Percentiles rank a stretch among this genome's conserved stretches.
Evolutionary conservation across 92 coral and sea anemone species (phyloP).

Genomic region (Siderastrea siderea): DNA sequence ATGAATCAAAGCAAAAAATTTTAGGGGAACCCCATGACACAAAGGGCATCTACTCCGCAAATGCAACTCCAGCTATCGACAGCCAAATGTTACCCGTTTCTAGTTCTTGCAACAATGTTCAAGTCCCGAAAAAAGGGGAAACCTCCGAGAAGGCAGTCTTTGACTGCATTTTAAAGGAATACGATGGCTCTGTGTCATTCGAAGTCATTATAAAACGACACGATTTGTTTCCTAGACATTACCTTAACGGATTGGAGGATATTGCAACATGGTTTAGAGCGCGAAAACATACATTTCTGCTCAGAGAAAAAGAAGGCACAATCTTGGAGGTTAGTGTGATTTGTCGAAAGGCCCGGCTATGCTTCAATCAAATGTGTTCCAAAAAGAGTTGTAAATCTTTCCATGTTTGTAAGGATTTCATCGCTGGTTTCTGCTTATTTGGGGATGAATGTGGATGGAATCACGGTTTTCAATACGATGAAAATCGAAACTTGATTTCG

Average conservation of each 20-base stretch:
- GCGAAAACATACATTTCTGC: conserved; percentile 46
- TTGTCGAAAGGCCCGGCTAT: conserved; percentile 52
- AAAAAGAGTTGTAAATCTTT: conserved; percentile 40
- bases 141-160: conserved; percentile 63
- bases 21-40: not conserved
- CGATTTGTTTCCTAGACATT: conserved; percentile 41
- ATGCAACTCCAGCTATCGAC: not conserved
- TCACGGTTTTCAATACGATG: conserved; percentile 43
- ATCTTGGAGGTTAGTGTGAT: conserved; percentile 33
- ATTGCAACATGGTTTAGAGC: conserved; percentile 49
- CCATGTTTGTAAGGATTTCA: conserved; percentile 59
- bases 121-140: not conserved
- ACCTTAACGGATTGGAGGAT: conserved; percentile 23
- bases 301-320: conserved; percentile 45
- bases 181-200: conserved; percentile 43
- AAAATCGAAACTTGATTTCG: conserved; percentile 27
- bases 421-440: conserved; percentile 61
- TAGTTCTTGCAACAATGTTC: conserved; percentile 33
- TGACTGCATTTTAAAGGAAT: conserved; percentile 56
- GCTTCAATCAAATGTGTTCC: conserved; percentile 39
- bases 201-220: conserved; percentile 40
- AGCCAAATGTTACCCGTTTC: conserved; percentile 13
- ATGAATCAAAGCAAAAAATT: no score
- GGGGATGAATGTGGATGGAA: conserved; percentile 49
- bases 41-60: not conserved